Base-by-base conservation (phyloP, 2,113 vertebrate genomes). In the Dasyurus viverrinus region DNA sequence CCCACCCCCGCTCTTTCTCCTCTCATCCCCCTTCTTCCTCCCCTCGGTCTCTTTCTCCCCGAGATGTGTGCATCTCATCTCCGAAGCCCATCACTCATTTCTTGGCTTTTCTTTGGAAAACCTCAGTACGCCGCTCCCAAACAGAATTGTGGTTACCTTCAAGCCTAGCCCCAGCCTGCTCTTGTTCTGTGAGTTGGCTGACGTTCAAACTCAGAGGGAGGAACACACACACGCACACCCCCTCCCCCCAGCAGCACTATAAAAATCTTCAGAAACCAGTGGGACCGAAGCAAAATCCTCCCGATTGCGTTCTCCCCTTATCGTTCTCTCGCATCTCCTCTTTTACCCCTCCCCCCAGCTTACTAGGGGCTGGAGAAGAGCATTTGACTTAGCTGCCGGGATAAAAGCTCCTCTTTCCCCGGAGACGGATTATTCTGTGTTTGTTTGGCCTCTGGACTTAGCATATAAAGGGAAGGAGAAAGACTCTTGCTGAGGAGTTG, bases 121-220 rank as follows among this genome's bases (percentile, higher is more conserved):
- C 91, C 92, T 93, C 91, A 36, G 68, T 84, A n/a, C 6, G 11
- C 0, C 0, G 0, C 68, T 89, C 89, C 92, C 54, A 30, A 91
- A 10, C 55, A 42, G 94, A 76, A 76, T 10, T 90, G 92, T 48
- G 95, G 89, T 46, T 25, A 25, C 76, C 90, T 93, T 24, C 46
- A 54, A 3, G 92, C 92, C 94, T 53, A 14, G 90, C 42, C 24
- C 54, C 53, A 22, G 91, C 50, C 93, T 91, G 90, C 48, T 92
- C 53, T 90, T 27, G 6, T 22, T 54, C 93, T 96, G 55, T 0
- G 91, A 91, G 36, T 30, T 92, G 94, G 94, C 90, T 46, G 47
- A 89, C 22, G 53, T 96, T 92, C 92, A 92, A 8, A 52, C 55
- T 60, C 54, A 22, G 9, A n/a, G n/a, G 89, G 53, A 89, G 68